Conservation (phyloP, 2,888 invertebrate genomes). For the Platycheirus rosarum region DNA sequence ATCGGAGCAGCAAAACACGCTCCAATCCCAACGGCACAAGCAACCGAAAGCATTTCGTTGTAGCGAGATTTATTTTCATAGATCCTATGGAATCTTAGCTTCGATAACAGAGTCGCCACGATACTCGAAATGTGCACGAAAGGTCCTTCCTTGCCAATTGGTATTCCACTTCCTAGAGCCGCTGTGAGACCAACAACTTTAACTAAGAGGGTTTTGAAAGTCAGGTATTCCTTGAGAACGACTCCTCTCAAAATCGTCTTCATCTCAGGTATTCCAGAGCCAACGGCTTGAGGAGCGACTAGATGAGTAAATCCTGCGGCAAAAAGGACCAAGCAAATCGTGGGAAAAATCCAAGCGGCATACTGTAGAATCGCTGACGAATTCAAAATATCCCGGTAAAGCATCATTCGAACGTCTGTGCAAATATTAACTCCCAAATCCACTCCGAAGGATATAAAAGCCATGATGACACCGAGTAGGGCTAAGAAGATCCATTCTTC, state of each 20-base stretch:
- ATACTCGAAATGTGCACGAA: constrained; percentile 99
- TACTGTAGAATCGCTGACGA: constrained; percentile 92
- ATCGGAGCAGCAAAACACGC: constrained; percentile 98
- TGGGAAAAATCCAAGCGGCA: constrained; percentile 95
- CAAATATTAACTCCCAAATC: constrained; percentile 96
- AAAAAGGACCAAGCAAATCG: constrained; percentile 95
- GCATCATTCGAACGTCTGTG: constrained; percentile 95
- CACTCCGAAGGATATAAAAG: constrained; percentile 95
- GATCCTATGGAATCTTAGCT: constrained; percentile 96
- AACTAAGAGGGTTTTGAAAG: constrained; percentile 95
- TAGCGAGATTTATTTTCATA: constrained; percentile 97
- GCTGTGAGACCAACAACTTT: constrained; percentile 97
- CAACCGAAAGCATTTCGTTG: constrained; percentile 98
- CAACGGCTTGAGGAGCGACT: constrained; percentile 97
- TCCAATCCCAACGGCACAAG: constrained; percentile 97
- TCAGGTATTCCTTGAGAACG: constrained; percentile 97
- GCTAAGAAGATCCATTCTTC: constrained; percentile 99
- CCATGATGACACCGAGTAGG: constrained; percentile 96
- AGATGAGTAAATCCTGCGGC: constrained; percentile 98
- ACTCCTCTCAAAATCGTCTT: constrained; percentile 98
- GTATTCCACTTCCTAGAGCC: constrained; percentile 97
- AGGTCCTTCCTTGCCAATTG: constrained; percentile 99
- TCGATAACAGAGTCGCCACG: constrained; percentile 95
- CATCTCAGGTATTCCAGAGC: constrained; percentile 99
- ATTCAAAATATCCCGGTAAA: constrained; percentile 92